Conservation (phyloP, 2,888 invertebrate genomes). For the Nematopogon swammerdamellus region DNA sequence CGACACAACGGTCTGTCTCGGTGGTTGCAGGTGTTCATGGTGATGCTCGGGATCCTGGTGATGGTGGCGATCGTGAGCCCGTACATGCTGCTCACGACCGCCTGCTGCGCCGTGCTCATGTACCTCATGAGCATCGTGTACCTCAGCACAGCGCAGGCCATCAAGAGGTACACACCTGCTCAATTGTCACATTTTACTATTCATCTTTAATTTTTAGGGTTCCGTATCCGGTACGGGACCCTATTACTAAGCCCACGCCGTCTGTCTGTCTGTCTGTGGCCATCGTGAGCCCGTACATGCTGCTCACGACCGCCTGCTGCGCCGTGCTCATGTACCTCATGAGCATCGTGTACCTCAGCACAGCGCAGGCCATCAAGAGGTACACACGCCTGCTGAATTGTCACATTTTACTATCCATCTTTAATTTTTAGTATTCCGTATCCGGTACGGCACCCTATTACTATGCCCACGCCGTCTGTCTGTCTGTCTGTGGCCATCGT, state of each 20-base stretch:
- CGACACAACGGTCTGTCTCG: too few relatives aligned
- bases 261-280: too few relatives aligned
- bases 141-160: constrained; percentile 66
- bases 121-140: constrained; percentile 63
- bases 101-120: constrained; percentile 62
- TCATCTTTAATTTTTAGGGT: too few relatives aligned
- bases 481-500: constrained; percentile 46
- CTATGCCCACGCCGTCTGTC: too few relatives aligned
- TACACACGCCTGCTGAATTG: constrained; percentile 10
- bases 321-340: constrained; percentile 62
- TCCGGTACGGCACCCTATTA: too few relatives aligned
- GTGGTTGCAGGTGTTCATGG: constrained; percentile 65
- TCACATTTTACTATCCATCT: too few relatives aligned
- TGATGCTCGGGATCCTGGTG: constrained; percentile 66
- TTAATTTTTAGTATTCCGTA: too few relatives aligned
- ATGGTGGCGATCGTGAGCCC: constrained; percentile 71
- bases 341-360: constrained; percentile 63
- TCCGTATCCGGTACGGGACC: too few relatives aligned
- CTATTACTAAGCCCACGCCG: too few relatives aligned
- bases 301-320: constrained; percentile 61
- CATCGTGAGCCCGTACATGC: constrained; percentile 66
- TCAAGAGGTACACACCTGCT: constrained; percentile 70
- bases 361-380: constrained; percentile 71
- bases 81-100: constrained; percentile 62
- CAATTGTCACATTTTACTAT: too few relatives aligned